Percentiles rank a stretch among this genome's conserved stretches.
phyloP scores from a whole-genome alignment of 2,888 invertebrate species.

The Parochlus steinenii region DNA sequence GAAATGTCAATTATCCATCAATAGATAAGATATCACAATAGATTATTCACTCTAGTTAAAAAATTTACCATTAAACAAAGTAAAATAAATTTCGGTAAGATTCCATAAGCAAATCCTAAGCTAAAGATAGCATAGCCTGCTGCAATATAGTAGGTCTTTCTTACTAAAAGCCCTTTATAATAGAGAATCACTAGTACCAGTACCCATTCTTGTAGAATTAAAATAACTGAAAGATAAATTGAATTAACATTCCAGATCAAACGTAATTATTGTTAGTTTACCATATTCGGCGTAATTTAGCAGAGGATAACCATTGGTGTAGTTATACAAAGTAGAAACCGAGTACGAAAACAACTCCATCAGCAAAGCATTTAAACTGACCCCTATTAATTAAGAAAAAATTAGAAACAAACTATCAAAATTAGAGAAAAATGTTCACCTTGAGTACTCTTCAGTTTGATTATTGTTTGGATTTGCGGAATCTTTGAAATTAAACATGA shows the following conservation, averaged over 20 bases:
- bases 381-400: constrained; percentile 19
- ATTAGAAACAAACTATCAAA: too few species aligned
- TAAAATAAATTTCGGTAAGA: constrained; percentile 35
- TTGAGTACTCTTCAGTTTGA: constrained; percentile 43
- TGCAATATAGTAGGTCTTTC: neutral
- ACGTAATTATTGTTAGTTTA: too few species aligned
- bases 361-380: constrained; percentile 25
- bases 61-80: constrained; percentile 5
- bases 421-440: constrained; percentile 50
- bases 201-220: constrained; percentile 4
- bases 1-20: too few species aligned
- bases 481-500: constrained; percentile 44
- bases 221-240: too few species aligned
- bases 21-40: too few species aligned
- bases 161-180: constrained; percentile 1
- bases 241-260: too few species aligned
- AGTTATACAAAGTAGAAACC: constrained; percentile 67
- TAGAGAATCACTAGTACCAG: constrained; percentile 4
- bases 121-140: neutral
- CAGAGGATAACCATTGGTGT: constrained; percentile 50
- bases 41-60: too few species aligned
- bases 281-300: constrained; percentile 71
- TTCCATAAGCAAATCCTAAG: constrained; percentile 20
- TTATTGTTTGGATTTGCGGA: constrained; percentile 59
- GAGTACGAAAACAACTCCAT: constrained; percentile 49